phyloP scores from a whole-genome alignment of 1,140 invertebrate genomes.

The Nasonia giraulti region DNA sequence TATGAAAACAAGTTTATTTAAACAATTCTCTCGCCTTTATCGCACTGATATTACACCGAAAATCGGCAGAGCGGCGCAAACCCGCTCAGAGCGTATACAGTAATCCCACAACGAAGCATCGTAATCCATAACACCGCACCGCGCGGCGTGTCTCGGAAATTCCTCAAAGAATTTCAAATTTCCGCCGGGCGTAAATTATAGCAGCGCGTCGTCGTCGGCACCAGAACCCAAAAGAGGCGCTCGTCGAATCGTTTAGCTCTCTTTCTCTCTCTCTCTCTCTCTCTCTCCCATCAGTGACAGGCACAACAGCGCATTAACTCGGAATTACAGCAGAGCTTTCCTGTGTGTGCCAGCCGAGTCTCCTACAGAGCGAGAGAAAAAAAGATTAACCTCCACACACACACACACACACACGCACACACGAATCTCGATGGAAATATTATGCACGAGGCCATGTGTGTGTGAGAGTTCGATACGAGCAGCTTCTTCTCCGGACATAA shows the following conservation, averaged over 20 bases:
- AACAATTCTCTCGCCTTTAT: neutral
- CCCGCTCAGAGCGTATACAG: neutral
- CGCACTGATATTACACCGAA: neutral
- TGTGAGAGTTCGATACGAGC: conserved; percentile 25
- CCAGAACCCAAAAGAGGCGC: neutral
- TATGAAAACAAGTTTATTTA: neutral
- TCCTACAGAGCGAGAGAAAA: neutral
- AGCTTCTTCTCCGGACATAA: conserved; percentile 62
- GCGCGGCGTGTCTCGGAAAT: neutral
- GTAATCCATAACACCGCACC: neutral
- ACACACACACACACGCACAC: neutral
- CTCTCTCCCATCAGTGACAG: neutral
- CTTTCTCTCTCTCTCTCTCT: neutral
- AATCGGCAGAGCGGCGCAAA: neutral
- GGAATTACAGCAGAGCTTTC: neutral
- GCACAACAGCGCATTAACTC: neutral
- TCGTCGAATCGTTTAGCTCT: neutral
- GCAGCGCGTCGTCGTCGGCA: neutral
- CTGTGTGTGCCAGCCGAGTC: neutral
- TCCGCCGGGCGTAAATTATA: neutral
- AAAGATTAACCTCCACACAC: conserved; percentile 3
- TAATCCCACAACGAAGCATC: neutral
- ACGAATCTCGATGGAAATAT: neutral
- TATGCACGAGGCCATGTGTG: neutral
- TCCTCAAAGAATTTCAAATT: conserved; percentile 1